Evolutionary conservation across 2,113 vertebrate species (phyloP).

Genomic region (Corydoras maculifer): DNA sequence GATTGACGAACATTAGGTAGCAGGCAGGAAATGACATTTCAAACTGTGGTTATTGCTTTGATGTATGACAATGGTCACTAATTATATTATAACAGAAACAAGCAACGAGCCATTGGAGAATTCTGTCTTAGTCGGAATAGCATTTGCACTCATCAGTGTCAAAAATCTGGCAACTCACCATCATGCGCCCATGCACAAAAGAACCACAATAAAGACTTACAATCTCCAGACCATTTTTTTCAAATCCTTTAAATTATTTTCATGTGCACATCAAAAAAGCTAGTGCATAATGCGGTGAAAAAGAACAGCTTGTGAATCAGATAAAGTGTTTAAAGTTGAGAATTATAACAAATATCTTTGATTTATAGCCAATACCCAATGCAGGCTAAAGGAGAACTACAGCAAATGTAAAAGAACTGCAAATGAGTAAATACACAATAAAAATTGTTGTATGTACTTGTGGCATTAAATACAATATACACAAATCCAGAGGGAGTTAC

Average conservation of each 20-base stretch:
- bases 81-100: slow-evolving; percentile 15
- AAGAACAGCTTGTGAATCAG: slow-evolving; percentile 26
- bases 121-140: slow-evolving; percentile 25
- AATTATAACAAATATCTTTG: slow-evolving; percentile 3
- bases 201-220: not conserved
- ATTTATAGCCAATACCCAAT: not conserved
- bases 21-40: not conserved
- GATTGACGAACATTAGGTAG: slow-evolving; percentile 9
- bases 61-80: slow-evolving; percentile 17
- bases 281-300: not conserved
- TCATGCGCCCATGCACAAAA: slow-evolving; percentile 8
- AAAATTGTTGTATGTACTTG: too few species aligned
- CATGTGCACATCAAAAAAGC: slow-evolving; percentile 20
- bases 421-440: not conserved
- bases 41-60: slow-evolving; percentile 11
- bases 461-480: too few species aligned
- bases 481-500: too few species aligned
- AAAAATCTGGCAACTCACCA: slow-evolving; percentile 27
- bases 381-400: not conserved
- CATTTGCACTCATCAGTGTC: slow-evolving; percentile 16
- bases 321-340: slow-evolving; percentile 28
- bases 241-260: slow-evolving; percentile 14
- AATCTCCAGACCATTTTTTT: not conserved
- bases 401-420: not conserved
- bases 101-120: slow-evolving; percentile 22